A percentile compares a stretch with the other conserved stretches of the same genome.
These are phyloP conservation scores for Parambassis ranga DNA, from an alignment of 2,797 vertebrate species.

Conservation along the genomic window DNA sequence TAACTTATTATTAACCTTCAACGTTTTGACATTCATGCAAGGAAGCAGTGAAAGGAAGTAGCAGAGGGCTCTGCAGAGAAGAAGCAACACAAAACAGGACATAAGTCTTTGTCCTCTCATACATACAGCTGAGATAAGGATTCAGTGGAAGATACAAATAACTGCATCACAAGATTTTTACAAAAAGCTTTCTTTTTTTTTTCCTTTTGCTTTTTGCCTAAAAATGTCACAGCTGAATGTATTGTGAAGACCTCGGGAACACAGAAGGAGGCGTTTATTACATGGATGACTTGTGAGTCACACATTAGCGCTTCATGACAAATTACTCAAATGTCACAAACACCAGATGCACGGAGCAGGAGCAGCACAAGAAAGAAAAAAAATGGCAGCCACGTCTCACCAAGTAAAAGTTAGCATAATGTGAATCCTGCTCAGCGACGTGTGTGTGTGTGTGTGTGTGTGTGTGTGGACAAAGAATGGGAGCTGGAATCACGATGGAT, in stretches of 20 bases:
- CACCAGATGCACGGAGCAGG: conserved; percentile 24
- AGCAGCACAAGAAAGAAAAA: conserved; percentile 7
- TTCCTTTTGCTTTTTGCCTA: background rate
- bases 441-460: no score
- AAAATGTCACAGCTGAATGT: conserved; percentile 1
- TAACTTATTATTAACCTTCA: conserved; percentile 62
- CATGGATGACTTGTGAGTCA: conserved; percentile 52
- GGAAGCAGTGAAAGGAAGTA: conserved; percentile 14
- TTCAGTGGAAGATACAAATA: conserved; percentile 5
- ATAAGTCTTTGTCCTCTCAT: background rate
- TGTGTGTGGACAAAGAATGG: background rate
- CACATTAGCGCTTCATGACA: conserved; percentile 39
- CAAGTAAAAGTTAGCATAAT: conserved; percentile 27
- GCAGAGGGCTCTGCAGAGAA: background rate
- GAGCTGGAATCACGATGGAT: conserved; percentile 14
- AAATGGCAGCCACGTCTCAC: background rate
- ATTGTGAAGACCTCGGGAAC: conserved; percentile 6
- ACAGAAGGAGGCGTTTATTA: conserved; percentile 25
- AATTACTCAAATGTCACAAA: conserved; percentile 55
- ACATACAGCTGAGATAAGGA: background rate
- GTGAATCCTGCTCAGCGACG: conserved; percentile 29
- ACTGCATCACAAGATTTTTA: background rate
- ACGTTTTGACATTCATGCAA: conserved; percentile 52
- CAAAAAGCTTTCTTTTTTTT: background rate
- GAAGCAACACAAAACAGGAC: background rate